Percentiles rank a stretch among this genome's conserved stretches.
Evolutionary conservation across 2,797 vertebrate genomes (phyloP).

Genomic region (Sylvia borin): DNA sequence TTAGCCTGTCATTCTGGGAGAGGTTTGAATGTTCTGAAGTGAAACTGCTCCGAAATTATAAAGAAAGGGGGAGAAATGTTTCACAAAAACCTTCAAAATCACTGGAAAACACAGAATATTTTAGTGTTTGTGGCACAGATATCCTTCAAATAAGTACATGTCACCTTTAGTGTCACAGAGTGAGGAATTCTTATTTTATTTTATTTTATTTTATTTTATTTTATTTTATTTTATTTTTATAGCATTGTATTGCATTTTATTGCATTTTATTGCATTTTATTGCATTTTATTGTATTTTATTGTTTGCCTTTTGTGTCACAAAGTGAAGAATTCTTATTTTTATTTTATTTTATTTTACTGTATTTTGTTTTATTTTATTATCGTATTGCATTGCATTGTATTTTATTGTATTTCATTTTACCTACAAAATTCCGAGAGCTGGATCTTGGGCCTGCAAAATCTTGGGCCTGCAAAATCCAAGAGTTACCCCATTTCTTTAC

Average conservation of each 20-base stretch:
- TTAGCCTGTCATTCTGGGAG: not conserved
- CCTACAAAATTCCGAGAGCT: not conserved
- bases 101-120: not conserved
- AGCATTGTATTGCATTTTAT: no score
- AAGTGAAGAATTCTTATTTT: not conserved
- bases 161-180: not conserved
- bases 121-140: not conserved
- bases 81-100: not conserved
- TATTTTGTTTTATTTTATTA: not conserved
- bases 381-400: no score
- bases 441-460: not conserved
- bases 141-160: fast-evolving
- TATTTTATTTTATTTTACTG: not conserved
- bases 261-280: not conserved
- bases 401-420: not conserved
- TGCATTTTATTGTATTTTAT: no score
- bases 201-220: not conserved
- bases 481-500: not conserved
- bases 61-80: fast-evolving
- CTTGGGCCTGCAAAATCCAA: not conserved
- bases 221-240: not conserved
- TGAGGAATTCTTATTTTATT: not conserved
- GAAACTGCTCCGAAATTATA: not conserved
- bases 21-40: not conserved
- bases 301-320: not conserved